Base-by-base conservation (phyloP, 2,888 invertebrate species). In the Sussaba pulchella region DNA sequence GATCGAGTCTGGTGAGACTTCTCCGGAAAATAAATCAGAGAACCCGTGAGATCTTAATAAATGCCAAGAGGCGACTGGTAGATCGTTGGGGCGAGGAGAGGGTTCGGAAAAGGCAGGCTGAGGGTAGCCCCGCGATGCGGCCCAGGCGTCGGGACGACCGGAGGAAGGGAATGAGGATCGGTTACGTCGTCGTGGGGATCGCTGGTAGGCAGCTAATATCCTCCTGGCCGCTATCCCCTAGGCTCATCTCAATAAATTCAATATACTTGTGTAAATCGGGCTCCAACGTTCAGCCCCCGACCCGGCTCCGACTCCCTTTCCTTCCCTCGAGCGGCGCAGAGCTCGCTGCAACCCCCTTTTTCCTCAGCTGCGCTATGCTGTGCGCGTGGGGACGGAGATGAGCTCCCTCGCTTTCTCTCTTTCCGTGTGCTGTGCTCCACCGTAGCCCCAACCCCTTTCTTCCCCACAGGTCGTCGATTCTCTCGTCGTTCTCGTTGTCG, bases 231-330 rank as follows among this genome's bases (percentile, higher is more conserved):
- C 91, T 91, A 92, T 92, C 92, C 92, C 84, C 87, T 86, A 89
- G 88, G 91, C 92, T 92, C 92, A 92, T 92, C 92, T 92, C 92
- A 92, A 92, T 92, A 92, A 92, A 92, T 92, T 92, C 92, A 92
- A 92, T 92, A 92, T 92, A 92, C 91, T 91, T 91, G 92, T 91
- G 90, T 90, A 91, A 92, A 92, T 91, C 91, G 90, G 86, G 52
- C 21, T 31, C 57, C 75, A 45, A 66, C 61, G n/a, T n/a, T 31
- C 31, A 5, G 31, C 39, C 73, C 72, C n/a, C n/a, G n/a, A 59
- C 39, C 66, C 59, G 57, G 63, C 71, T 54, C 63, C 54, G 41
- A 21, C 73, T 69, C 75, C 57, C 61, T 45, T 61, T 61, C 14
- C 17, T 39, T 19, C 19, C 45, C 39, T 19, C 45, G 64, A 63